A percentile compares a stretch with the other conserved stretches of the same genome.
These are phyloP conservation scores for Chloroceryle inda DNA, from an alignment of 2,797 vertebrate species.

Conservation along the genomic window DNA sequence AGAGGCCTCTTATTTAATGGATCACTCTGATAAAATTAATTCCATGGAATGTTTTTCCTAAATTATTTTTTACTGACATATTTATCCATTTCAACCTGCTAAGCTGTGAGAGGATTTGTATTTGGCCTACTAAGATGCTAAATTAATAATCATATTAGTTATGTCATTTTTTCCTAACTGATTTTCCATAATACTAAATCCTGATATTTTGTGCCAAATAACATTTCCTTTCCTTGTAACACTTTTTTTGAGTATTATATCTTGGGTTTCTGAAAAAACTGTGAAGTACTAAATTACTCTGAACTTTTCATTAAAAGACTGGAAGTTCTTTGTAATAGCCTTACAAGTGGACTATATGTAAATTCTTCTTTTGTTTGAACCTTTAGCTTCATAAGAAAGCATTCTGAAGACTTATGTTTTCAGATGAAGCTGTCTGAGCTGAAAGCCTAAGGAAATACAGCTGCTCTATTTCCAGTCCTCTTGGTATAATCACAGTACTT, in stretches of 20 bases:
- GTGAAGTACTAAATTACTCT: background rate
- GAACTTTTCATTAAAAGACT: background rate
- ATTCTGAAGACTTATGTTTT: background rate
- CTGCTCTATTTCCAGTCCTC: background rate
- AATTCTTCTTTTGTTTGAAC: background rate
- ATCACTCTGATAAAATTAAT: background rate
- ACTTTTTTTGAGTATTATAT: background rate
- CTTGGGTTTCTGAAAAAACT: background rate
- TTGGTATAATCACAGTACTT: background rate
- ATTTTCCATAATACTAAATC: background rate
- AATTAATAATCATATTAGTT: background rate
- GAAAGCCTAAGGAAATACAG: background rate
- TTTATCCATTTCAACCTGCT: background rate
- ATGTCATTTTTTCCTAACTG: background rate
- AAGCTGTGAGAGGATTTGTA: background rate
- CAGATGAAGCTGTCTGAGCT: background rate
- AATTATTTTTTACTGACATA: background rate
- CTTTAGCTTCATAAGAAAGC: background rate
- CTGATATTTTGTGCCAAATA: background rate
- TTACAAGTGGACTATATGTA: background rate
- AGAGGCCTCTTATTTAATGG: background rate
- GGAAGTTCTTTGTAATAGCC: background rate
- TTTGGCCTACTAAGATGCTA: background rate
- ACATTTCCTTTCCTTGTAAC: background rate
- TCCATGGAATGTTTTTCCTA: background rate